Evolutionary conservation across 2,113 vertebrate genomes (phyloP).

Genomic region (Oryzias melastigma): DNA sequence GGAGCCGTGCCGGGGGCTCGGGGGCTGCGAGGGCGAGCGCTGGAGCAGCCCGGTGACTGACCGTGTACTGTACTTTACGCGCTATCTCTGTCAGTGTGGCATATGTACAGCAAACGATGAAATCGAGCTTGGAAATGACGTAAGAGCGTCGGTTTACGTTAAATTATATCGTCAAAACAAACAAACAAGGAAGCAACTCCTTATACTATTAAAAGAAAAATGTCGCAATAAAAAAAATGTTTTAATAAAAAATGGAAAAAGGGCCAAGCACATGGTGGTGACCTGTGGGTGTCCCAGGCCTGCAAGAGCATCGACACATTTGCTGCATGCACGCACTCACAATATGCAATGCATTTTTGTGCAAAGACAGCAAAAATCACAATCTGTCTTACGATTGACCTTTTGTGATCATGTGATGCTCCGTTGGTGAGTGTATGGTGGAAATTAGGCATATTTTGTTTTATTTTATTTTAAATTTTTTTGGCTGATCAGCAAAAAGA

Average conservation of each 20-base stretch:
- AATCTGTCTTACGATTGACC: constrained; percentile 8
- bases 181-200: background rate
- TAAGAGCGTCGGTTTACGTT: background rate
- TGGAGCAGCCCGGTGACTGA: too few relatives aligned
- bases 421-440: background rate
- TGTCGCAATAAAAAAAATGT: background rate
- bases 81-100: background rate
- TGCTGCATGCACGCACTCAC: background rate
- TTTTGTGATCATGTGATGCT: constrained; percentile 15
- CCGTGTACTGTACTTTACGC: background rate
- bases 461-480: too few relatives aligned
- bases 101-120: background rate
- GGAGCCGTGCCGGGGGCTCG: background rate
- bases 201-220: background rate
- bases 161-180: background rate
- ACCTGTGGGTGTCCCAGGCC: constrained; percentile 18
- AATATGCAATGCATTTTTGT: background rate
- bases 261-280: constrained; percentile 4
- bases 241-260: background rate
- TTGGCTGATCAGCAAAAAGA: constrained; percentile 36
- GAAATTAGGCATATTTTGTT: constrained; percentile 8
- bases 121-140: constrained; percentile 7
- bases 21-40: constrained; percentile 20
- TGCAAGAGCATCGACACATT: constrained; percentile 6
- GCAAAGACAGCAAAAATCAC: background rate